phyloP scores from a whole-genome alignment of 1,140 invertebrate genomes.

The Ceratina calcarata region DNA sequence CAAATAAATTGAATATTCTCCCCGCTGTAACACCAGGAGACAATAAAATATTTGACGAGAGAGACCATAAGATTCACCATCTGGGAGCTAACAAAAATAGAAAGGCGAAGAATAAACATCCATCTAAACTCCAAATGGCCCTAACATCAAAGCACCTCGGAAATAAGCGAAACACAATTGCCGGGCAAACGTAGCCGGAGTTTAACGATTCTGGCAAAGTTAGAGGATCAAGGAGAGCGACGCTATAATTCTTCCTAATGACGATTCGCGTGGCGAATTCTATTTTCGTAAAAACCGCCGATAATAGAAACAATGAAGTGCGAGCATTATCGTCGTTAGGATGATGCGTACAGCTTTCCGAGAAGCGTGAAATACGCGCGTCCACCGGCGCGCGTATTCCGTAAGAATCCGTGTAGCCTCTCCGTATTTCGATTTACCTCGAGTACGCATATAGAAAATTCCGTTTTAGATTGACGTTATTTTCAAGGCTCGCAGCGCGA shows the following conservation, averaged over 20 bases:
- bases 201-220: background rate
- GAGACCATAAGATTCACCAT: background rate
- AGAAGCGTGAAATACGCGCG: background rate
- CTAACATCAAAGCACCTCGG: background rate
- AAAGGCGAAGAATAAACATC: background rate
- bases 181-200: too few relatives aligned
- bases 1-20: background rate
- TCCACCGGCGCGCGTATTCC: background rate
- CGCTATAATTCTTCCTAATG: background rate
- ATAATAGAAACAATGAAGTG: background rate
- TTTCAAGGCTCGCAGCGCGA: conserved; percentile 1
- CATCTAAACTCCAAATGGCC: background rate
- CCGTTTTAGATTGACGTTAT: conserved; percentile 11
- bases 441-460: conserved; percentile 12
- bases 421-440: conserved; percentile 1
- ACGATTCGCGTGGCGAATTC: background rate
- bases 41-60: too few relatives aligned
- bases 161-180: conserved; percentile 15
- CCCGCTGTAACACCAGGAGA: too few relatives aligned
- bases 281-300: background rate
- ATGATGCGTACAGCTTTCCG: background rate
- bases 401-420: background rate
- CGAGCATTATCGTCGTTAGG: background rate
- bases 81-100: background rate
- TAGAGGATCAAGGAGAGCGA: too few relatives aligned